Base-by-base conservation (phyloP, 2,797 vertebrate genomes). In the Enteromius treurensis region DNA sequence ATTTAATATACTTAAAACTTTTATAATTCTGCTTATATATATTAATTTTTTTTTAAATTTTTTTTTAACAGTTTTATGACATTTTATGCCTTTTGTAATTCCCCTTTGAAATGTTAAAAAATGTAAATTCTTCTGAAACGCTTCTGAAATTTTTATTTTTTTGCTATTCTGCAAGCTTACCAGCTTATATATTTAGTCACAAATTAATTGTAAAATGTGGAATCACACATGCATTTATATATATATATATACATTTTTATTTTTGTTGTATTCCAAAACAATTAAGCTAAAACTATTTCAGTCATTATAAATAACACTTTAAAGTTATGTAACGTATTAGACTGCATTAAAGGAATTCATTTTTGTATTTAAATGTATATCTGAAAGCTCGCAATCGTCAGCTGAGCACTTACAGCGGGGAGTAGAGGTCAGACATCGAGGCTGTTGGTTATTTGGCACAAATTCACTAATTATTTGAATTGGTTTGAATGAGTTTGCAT, bases 401-500 rank as follows among this genome's bases (percentile, higher is more conserved):
- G 40, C 49, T 81, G 40, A 42, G 5, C 60, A 17, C 10, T 29
- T 21, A 67, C 62, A 23, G 73, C 4, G 0, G 23, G 32, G 49
- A 58, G 23, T 32, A 34, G 34, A 69, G 49, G 49, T 82, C 51
- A 55, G 64, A 45, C n/a, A 40, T 49, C 34, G 40, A 60, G 47
- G 81, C 75, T 70, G 53, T 78, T 83, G 51, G 51, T 83, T 83
- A 51, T 71, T 70, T 49, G 51, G 40, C 55, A 51, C 26, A 49
- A 19, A 58, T 77, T 70, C 26, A n/a, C 21, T 68, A 34, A 55
- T 77, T 83, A 78, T 83, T 83, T 78, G 64, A 58, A 70, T 82
- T 42, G 17, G 60, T 76, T 82, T 82, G 37, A 83, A 69, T 71
- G 53, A 26, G 9, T 83, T 83, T 77, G 75, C 75, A 62, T 78